phyloP scores from a whole-genome alignment of 2,797 vertebrate species.

The Pelodytes ibericus region DNA sequence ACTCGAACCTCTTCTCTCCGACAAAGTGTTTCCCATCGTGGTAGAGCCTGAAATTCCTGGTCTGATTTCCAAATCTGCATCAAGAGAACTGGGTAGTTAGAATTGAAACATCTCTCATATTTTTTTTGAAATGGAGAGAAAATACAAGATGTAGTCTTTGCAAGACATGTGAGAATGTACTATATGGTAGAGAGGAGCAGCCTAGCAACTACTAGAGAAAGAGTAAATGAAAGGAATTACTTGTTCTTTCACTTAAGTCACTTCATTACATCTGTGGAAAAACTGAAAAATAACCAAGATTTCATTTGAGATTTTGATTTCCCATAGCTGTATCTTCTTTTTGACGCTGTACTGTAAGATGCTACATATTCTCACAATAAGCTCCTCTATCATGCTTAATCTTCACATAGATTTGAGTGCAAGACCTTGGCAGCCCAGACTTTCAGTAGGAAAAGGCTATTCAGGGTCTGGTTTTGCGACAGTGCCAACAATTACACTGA shows the following conservation, averaged over 20 bases:
- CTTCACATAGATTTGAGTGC: constrained; percentile 61
- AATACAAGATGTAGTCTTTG: constrained; percentile 49
- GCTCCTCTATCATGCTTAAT: constrained; percentile 63
- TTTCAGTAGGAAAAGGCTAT: constrained; percentile 64
- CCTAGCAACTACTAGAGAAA: constrained; percentile 61
- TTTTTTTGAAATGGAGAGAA: constrained; percentile 59
- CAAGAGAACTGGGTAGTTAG: constrained; percentile 54
- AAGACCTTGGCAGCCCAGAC: constrained; percentile 50
- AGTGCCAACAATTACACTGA: constrained; percentile 66
- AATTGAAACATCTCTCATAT: constrained; percentile 57
- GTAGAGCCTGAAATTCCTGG: constrained; percentile 98
- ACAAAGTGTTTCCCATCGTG: constrained; percentile 99
- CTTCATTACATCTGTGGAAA: constrained; percentile 63
- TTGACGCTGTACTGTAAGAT: constrained; percentile 57
- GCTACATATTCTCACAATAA: constrained; percentile 58
- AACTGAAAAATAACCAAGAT: constrained; percentile 57
- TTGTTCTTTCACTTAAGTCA: constrained; percentile 62
- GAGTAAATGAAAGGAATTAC: constrained; percentile 61
- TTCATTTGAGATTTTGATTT: constrained; percentile 61
- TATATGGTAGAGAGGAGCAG: constrained; percentile 60
- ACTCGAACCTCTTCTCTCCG: constrained; percentile 91
- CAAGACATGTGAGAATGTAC: constrained; percentile 62
- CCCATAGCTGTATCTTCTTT: constrained; percentile 43
- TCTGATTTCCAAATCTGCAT: constrained; percentile 94
- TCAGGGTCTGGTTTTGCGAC: constrained; percentile 57